Conservation (phyloP, 1,140 invertebrate species). For the Apis laboriosa region DNA sequence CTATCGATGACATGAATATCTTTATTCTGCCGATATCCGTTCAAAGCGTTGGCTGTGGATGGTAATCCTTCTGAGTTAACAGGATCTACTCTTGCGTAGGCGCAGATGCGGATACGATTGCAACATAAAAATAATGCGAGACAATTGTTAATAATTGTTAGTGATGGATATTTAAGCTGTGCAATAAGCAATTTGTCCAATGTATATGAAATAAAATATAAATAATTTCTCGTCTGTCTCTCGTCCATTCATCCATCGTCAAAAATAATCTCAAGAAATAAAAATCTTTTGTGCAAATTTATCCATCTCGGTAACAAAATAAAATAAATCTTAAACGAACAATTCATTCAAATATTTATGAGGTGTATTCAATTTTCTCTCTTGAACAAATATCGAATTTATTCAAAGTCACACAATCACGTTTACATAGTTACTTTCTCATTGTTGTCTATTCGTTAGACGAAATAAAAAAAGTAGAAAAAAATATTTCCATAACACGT, state of each 20-base stretch:
- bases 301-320: no score
- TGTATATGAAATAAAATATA: no score
- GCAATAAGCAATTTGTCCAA: background rate
- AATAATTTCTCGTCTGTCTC: no score
- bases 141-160: conserved; percentile 38
- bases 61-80: conserved; percentile 74
- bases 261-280: no score
- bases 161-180: background rate
- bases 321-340: background rate
- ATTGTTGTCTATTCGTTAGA: background rate
- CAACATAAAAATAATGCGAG: conserved; percentile 55
- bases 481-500: fast-evolving
- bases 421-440: background rate
- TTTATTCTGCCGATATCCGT: conserved; percentile 60
- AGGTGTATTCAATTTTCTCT: background rate
- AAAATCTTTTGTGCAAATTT: no score
- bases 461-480: background rate
- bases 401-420: background rate
- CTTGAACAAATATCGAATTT: background rate
- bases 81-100: conserved; percentile 65
- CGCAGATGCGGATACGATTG: conserved; percentile 59
- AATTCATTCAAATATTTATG: background rate
- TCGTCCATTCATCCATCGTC: no score
- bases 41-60: conserved; percentile 77
- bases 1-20: conserved; percentile 49